Evolutionary conservation across 2,113 vertebrate species (phyloP).

Genomic region (Hemiscyllium ocellatum): DNA sequence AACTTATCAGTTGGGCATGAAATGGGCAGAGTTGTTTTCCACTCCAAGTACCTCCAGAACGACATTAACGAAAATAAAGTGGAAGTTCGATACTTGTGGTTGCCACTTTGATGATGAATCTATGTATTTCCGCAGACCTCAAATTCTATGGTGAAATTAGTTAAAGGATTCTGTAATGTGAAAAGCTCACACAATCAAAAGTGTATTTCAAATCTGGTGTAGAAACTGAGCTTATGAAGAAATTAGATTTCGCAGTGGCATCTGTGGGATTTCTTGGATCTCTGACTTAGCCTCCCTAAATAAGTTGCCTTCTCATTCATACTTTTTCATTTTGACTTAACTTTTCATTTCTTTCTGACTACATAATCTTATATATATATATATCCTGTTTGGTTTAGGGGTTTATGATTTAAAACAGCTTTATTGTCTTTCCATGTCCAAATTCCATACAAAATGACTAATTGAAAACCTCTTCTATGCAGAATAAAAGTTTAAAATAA

Average conservation of each 20-base stretch:
- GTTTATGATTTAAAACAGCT: background rate
- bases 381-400: background rate
- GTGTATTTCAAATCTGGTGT: background rate
- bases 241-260: background rate
- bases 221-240: background rate
- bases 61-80: background rate
- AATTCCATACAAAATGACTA: background rate
- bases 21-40: background rate
- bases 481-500: background rate
- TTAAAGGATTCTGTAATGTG: background rate
- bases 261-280: background rate
- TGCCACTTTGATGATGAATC: background rate
- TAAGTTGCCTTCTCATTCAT: background rate
- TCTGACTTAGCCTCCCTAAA: background rate
- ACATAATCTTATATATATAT: background rate
- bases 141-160: background rate
- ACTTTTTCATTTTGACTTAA: background rate
- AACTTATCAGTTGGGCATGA: background rate
- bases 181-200: background rate
- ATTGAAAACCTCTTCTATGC: background rate
- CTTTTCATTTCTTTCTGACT: background rate
- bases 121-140: background rate
- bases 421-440: background rate
- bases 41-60: background rate
- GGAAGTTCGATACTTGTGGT: background rate